A percentile compares a stretch with the other conserved stretches of the same genome.
Evolutionary conservation across 1,140 invertebrate species (phyloP).

Genomic region (Dreissena polymorpha): DNA sequence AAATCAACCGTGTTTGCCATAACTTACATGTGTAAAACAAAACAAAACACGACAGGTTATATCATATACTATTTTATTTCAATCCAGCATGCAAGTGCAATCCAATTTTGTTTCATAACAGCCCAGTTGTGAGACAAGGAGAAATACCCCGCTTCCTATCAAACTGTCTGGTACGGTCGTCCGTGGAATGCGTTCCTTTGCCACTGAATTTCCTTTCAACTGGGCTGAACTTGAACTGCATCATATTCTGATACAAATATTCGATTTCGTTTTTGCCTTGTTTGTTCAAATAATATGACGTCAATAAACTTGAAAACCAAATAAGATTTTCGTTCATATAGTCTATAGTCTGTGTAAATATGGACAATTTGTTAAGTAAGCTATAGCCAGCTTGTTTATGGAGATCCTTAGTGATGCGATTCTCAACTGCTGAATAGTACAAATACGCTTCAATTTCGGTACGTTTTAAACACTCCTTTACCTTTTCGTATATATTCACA

Average conservation of each 20-base stretch:
- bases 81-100: too few relatives aligned
- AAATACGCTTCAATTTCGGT: not conserved
- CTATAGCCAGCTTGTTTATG: constrained; percentile 9
- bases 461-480: not conserved
- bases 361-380: constrained; percentile 15
- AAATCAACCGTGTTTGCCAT: too few relatives aligned
- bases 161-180: too few relatives aligned
- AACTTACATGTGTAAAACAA: too few relatives aligned
- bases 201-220: constrained; percentile 11
- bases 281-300: not conserved
- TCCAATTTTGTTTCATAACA: too few relatives aligned
- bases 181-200: not conserved
- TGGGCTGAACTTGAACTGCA: constrained; percentile 2
- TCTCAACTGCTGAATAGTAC: constrained; percentile 3
- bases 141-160: too few relatives aligned
- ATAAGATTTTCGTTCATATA: constrained; percentile 14
- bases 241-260: constrained; percentile 12
- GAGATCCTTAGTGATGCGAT: not conserved
- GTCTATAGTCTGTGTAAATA: constrained; percentile 1
- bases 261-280: constrained; percentile 10
- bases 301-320: constrained; percentile 2
- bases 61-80: too few relatives aligned
- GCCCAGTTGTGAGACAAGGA: too few relatives aligned
- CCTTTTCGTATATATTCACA: constrained; percentile 1
- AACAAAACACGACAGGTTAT: too few relatives aligned